These are phyloP conservation scores for Delichon dasypus DNA, from an alignment of 2,797 vertebrate genomes.

Conservation along the genomic window DNA sequence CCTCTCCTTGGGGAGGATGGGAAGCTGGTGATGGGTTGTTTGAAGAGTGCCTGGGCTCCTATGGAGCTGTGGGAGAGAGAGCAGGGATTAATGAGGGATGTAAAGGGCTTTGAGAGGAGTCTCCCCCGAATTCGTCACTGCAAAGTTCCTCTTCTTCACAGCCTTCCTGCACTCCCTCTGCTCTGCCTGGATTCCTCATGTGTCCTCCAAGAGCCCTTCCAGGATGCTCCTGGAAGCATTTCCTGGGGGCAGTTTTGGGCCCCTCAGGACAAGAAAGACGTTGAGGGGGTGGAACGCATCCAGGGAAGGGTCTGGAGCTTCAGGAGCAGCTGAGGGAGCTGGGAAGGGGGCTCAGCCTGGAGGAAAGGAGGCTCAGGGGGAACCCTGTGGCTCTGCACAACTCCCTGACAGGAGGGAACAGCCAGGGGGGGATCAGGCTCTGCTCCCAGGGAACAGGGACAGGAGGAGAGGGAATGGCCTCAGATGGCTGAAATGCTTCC, in stretches of 20 bases:
- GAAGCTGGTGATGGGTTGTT: not conserved
- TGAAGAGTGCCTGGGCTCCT: not conserved
- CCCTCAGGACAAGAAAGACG: not conserved
- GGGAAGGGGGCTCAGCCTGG: not conserved
- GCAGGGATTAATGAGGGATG: not conserved
- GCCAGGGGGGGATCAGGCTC: not conserved
- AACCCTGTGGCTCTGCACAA: not conserved
- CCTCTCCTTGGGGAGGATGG: not conserved
- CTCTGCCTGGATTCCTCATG: fast-evolving
- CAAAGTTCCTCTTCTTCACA: not conserved
- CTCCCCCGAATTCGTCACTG: not conserved
- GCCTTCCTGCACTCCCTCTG: not conserved
- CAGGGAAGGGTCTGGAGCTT: not conserved
- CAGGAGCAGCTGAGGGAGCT: not conserved
- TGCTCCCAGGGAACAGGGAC: not conserved
- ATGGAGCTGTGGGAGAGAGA: not conserved
- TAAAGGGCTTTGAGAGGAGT: not conserved
- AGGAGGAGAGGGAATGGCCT: not conserved
- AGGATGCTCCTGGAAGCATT: not conserved
- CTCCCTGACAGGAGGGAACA: not conserved
- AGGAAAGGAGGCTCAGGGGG: not conserved
- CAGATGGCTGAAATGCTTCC: not conserved
- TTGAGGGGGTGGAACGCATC: not conserved
- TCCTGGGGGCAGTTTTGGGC: not conserved
- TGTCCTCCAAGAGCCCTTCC: not conserved